These are phyloP conservation scores for Pogonophryne albipinna DNA, from an alignment of 2,797 vertebrate species.

Conservation along the genomic window DNA sequence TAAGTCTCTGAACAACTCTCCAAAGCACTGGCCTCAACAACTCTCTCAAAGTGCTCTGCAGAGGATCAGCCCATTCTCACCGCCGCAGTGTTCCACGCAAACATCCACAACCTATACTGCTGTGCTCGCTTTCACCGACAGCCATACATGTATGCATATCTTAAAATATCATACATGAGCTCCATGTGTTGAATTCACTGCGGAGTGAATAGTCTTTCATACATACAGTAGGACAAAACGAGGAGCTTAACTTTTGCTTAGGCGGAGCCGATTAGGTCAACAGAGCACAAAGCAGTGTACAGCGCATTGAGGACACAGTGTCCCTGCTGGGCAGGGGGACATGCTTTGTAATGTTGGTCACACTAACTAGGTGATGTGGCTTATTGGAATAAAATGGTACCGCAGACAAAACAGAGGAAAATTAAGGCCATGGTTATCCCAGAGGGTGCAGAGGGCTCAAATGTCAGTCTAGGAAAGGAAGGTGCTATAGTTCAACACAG, in stretches of 20 bases:
- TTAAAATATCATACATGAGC: slow-evolving; percentile 24
- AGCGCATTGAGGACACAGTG: slow-evolving; percentile 61
- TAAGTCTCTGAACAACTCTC: slow-evolving; percentile 75
- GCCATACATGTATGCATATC: neutral
- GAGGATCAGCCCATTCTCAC: slow-evolving; percentile 62
- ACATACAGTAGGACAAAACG: slow-evolving; percentile 53
- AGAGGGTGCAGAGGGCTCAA: neutral
- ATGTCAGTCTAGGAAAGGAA: neutral
- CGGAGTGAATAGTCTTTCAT: slow-evolving; percentile 18
- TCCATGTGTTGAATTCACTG: neutral
- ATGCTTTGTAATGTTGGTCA: slow-evolving; percentile 42
- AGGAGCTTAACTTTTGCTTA: slow-evolving; percentile 67
- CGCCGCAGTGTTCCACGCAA: slow-evolving; percentile 27
- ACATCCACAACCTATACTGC: slow-evolving; percentile 13
- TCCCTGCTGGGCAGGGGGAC: slow-evolving; percentile 32
- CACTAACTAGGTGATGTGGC: slow-evolving; percentile 25
- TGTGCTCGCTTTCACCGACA: neutral
- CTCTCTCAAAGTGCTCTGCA: slow-evolving; percentile 59
- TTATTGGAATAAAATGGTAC: slow-evolving; percentile 20
- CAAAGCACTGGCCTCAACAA: slow-evolving; percentile 74
- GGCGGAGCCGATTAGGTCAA: slow-evolving; percentile 55
- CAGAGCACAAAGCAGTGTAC: slow-evolving; percentile 57
- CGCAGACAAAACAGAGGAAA: neutral
- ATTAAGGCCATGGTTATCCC: neutral
- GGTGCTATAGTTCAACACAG: neutral